phyloP scores from a whole-genome alignment of 1,140 invertebrate genomes.

The Tetranychus urticae region DNA sequence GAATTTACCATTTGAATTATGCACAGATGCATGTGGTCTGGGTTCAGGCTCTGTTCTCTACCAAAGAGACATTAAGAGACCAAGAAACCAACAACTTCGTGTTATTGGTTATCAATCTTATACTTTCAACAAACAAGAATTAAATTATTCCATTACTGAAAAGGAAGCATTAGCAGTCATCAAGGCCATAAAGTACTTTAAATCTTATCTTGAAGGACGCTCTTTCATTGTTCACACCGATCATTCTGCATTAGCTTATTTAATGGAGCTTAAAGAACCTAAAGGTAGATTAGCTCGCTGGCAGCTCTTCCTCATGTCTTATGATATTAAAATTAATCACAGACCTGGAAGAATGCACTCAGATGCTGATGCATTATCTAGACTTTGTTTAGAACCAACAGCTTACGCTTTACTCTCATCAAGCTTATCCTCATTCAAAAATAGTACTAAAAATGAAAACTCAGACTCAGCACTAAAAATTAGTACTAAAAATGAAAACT shows the following conservation, averaged over 20 bases:
- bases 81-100: slow-evolving; percentile 6
- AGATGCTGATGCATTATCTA: not conserved
- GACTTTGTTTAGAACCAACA: not conserved
- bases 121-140: slow-evolving; percentile 17
- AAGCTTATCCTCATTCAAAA: no score
- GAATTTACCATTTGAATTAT: slow-evolving; percentile 6
- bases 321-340: not conserved
- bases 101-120: slow-evolving; percentile 17
- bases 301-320: not conserved
- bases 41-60: slow-evolving; percentile 9
- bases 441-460: not conserved
- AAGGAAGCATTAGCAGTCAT: slow-evolving; percentile 20
- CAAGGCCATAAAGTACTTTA: slow-evolving; percentile 22
- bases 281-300: not conserved
- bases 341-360: not conserved
- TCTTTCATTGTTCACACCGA: not conserved
- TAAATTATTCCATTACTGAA: slow-evolving; percentile 22
- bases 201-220: not conserved
- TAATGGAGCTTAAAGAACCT: not conserved
- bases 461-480: not conserved
- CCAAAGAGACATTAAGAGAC: not conserved
- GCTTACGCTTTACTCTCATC: not conserved
- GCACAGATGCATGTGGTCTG: slow-evolving; percentile 8
- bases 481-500: no score
- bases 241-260: not conserved